Percentiles rank a stretch among this genome's conserved stretches.
Evolutionary conservation across 1,140 invertebrate species (phyloP).

Genomic region (Physella acuta): DNA sequence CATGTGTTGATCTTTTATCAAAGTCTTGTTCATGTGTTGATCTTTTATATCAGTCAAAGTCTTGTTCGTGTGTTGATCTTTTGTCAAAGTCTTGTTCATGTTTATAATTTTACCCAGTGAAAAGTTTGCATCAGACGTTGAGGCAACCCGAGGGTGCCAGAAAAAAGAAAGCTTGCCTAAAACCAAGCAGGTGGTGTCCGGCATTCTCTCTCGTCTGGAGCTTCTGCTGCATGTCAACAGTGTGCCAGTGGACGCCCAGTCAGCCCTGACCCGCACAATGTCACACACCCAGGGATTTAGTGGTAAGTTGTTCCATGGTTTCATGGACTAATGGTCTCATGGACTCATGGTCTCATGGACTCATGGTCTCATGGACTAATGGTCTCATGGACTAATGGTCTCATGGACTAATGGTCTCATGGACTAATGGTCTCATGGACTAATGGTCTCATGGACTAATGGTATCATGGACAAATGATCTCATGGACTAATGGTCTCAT

Average conservation of each 20-base stretch:
- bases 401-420: too few relatives aligned
- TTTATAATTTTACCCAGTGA: slow-evolving; percentile 39
- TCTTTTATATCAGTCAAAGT: neutral
- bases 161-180: slow-evolving; percentile 35
- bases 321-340: too few relatives aligned
- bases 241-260: slow-evolving; percentile 28
- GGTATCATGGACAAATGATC: too few relatives aligned
- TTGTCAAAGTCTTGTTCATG: neutral
- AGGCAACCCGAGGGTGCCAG: neutral
- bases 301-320: too few relatives aligned
- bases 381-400: too few relatives aligned
- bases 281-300: slow-evolving; percentile 38
- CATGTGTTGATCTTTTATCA: neutral
- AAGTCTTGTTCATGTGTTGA: too few relatives aligned
- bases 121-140: slow-evolving; percentile 47
- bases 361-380: too few relatives aligned
- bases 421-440: too few relatives aligned
- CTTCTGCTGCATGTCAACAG: slow-evolving; percentile 58
- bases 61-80: neutral
- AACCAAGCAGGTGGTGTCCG: slow-evolving; percentile 49
- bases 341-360: too few relatives aligned
- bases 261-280: slow-evolving; percentile 37
- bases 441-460: too few relatives aligned
- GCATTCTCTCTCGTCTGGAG: slow-evolving; percentile 50
- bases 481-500: too few relatives aligned